phyloP scores from a whole-genome alignment of 2,888 invertebrate genomes.

The Clunio marinus region DNA sequence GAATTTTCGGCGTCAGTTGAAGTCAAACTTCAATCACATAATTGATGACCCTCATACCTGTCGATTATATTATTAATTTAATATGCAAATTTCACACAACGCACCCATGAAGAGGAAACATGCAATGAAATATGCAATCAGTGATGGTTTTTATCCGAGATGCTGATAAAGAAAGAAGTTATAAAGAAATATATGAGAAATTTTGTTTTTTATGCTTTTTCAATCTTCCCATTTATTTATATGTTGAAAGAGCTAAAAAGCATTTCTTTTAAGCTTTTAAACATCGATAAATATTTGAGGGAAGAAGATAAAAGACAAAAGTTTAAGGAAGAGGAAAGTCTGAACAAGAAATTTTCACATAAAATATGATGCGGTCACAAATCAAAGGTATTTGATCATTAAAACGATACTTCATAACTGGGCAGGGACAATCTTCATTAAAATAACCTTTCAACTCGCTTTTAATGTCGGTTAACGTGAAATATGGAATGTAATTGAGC shows the following conservation, averaged over 20 bases:
- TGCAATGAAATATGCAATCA: slow-evolving; percentile 23
- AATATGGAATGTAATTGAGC: too few relatives aligned
- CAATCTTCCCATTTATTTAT: background rate
- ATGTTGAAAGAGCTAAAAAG: background rate
- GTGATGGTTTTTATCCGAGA: slow-evolving; percentile 1
- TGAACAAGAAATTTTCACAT: slow-evolving; percentile 10
- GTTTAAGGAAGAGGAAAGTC: too few relatives aligned
- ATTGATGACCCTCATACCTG: slow-evolving; percentile 10
- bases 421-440: too few relatives aligned
- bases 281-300: background rate
- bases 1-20: too few relatives aligned
- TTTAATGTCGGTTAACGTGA: too few relatives aligned
- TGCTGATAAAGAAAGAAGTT: background rate
- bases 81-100: slow-evolving; percentile 1
- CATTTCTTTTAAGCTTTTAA: too few relatives aligned
- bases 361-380: background rate
- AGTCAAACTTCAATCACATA: background rate
- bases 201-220: background rate
- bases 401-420: too few relatives aligned
- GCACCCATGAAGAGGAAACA: background rate
- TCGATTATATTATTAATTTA: slow-evolving; percentile 10
- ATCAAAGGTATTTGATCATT: background rate
- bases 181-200: background rate
- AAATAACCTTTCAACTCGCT: too few relatives aligned
- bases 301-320: background rate